A percentile compares a stretch with the other conserved stretches of the same genome.
These are phyloP conservation scores for Virgularia gustaviana DNA, from an alignment of 92 coral and sea anemone species.

Conservation along the genomic window DNA sequence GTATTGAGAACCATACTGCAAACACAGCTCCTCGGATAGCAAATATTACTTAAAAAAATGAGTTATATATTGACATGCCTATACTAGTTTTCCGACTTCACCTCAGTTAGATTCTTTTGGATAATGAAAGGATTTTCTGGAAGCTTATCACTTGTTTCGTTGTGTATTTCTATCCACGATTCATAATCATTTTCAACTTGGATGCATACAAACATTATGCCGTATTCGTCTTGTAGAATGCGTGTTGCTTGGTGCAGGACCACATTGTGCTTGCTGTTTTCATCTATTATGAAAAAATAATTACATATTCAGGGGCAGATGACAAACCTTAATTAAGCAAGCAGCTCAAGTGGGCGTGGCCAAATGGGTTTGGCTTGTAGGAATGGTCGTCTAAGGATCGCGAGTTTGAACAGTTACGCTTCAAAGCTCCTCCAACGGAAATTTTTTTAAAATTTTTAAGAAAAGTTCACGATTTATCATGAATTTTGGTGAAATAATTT, in stretches of 20 bases:
- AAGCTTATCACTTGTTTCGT: not conserved
- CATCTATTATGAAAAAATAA: constrained; percentile 6
- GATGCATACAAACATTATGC: constrained; percentile 21
- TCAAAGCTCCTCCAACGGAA: no score
- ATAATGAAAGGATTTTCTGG: not conserved
- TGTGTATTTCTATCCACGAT: constrained; percentile 22
- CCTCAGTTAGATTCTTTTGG: not conserved
- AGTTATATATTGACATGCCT: no score
- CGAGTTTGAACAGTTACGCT: no score
- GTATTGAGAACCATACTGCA: no score
- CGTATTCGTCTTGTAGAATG: constrained; percentile 6
- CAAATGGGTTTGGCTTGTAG: no score
- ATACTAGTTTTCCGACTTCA: not conserved
- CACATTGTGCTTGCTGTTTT: constrained; percentile 13
- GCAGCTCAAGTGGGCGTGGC: not conserved
- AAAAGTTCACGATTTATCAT: no score
- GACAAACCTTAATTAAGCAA: not conserved
- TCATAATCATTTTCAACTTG: constrained; percentile 32
- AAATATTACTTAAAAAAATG: no score
- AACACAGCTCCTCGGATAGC: no score
- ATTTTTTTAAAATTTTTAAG: no score
- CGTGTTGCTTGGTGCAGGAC: constrained; percentile 21
- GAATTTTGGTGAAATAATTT: no score
- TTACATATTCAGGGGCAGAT: not conserved
- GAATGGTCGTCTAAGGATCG: no score